Evolutionary conservation across 2,113 vertebrate genomes (phyloP).

Genomic region (Trinectes maculatus): DNA sequence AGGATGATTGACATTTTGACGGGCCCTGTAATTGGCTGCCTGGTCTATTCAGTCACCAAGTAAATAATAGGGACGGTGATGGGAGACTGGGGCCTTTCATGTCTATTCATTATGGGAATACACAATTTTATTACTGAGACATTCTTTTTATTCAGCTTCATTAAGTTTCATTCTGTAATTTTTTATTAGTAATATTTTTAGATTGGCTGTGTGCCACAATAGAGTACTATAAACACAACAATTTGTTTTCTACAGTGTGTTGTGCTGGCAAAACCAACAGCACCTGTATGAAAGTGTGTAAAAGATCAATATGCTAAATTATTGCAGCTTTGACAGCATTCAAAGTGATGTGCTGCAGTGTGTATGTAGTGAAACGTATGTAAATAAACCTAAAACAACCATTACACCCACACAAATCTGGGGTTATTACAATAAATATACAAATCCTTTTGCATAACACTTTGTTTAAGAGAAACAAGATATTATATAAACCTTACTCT

Average conservation of each 20-base stretch:
- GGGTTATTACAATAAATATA: too few relatives aligned
- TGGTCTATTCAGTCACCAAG: slow-evolving; percentile 62
- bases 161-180: slow-evolving; percentile 17
- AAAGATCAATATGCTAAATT: slow-evolving; percentile 9
- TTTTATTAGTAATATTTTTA: slow-evolving; percentile 3
- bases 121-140: slow-evolving; percentile 36
- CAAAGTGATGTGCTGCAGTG: not conserved
- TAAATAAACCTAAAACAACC: too few relatives aligned
- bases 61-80: slow-evolving; percentile 66
- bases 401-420: too few relatives aligned
- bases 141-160: slow-evolving; percentile 41
- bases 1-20: slow-evolving; percentile 71
- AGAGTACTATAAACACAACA: not conserved
- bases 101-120: slow-evolving; percentile 55
- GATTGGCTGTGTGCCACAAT: slow-evolving; percentile 11
- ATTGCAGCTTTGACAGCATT: not conserved
- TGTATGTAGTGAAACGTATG: too few relatives aligned
- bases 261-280: not conserved
- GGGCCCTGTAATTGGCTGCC: slow-evolving; percentile 65
- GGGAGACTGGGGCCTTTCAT: slow-evolving; percentile 40
- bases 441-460: too few relatives aligned
- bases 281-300: not conserved
- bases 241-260: slow-evolving; percentile 11
- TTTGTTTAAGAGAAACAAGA: too few relatives aligned
- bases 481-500: too few relatives aligned